Evolutionary conservation across 2,888 invertebrate genomes (phyloP), one percentile per base, ranked within the genome.

Genomic region (Tenthredo notha): DNA sequence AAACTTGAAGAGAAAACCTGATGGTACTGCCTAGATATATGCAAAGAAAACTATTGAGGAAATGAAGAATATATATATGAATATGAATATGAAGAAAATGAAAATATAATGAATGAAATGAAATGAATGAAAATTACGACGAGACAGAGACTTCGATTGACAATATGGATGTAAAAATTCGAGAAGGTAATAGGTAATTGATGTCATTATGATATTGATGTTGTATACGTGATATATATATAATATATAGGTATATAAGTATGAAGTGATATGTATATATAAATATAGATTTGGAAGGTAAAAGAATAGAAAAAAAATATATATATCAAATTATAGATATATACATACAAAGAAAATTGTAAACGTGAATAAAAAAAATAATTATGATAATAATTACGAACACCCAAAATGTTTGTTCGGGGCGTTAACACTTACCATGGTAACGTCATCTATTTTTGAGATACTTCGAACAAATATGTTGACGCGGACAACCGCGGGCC

Each of bases 401-500:
- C 90, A 90, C 77, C 74, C 75, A 85, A 72, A 86, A 85, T 87
- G 80, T 65, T 82, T 83, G 67, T 83, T 83, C 83, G 67, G 83
- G 83, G 83, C 83, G 67, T 67, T 83, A 92, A 93, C 94, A 98
- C 98, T 98, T 97, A 98, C 98, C 98, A 98, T 98, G 93, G 98
- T 98, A 95, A 98, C 98, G 96, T 98, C 98, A 97, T 98, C 98
- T 96, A 98, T 98, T 96, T 98, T 98, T 95, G 98, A 98, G 96
- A 99, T 98, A 97, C 98, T 98, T 96, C 98, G 96, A 95, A 98
- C 97, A 97, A 98, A 98, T 96, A 98, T 98, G 97, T 98, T 98
- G 96, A 98, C 98, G 95, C 96, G 96, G 95, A 98, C 98, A 95
- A 97, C 96, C 94, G 98, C 98, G 94, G 98, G 98, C 94, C 98